Percentiles rank a stretch among this genome's conserved stretches.
Conservation (phyloP, 2,888 invertebrate species). For the Lumbricus terrestris region DNA sequence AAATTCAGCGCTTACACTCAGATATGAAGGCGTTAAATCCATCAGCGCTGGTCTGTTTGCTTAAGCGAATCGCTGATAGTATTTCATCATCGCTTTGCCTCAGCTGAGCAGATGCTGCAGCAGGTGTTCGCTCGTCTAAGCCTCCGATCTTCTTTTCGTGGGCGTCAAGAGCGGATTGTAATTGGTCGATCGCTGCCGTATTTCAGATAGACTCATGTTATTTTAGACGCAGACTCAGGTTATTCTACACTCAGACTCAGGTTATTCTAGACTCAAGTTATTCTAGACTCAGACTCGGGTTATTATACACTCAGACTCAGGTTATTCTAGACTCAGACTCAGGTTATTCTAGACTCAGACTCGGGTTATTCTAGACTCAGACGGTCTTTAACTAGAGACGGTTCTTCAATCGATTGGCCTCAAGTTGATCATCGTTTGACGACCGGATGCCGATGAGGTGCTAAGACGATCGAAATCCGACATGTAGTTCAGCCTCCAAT, state of each 20-base stretch:
- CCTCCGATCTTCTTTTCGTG: background rate
- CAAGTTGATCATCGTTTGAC: background rate
- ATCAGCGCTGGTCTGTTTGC: background rate
- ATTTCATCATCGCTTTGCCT: background rate
- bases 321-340: no score
- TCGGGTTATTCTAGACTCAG: no score
- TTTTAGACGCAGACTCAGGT: no score
- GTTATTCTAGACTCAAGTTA: no score
- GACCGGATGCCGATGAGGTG: background rate
- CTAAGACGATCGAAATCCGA: background rate
- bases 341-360: no score
- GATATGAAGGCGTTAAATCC: background rate
- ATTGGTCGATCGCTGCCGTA: background rate
- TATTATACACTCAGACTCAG: no score
- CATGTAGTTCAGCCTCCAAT: background rate
- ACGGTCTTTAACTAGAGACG: background rate
- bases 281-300: no score
- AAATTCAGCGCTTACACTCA: background rate
- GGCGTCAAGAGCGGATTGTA: background rate
- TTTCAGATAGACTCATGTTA: background rate
- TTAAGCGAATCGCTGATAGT: background rate
- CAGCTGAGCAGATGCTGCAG: background rate
- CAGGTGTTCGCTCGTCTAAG: background rate
- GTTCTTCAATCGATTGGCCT: background rate
- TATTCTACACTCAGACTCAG: no score